These are phyloP conservation scores for Cotesia chilonis DNA, from an alignment of 1,140 invertebrate genomes.

Conservation along the genomic window DNA sequence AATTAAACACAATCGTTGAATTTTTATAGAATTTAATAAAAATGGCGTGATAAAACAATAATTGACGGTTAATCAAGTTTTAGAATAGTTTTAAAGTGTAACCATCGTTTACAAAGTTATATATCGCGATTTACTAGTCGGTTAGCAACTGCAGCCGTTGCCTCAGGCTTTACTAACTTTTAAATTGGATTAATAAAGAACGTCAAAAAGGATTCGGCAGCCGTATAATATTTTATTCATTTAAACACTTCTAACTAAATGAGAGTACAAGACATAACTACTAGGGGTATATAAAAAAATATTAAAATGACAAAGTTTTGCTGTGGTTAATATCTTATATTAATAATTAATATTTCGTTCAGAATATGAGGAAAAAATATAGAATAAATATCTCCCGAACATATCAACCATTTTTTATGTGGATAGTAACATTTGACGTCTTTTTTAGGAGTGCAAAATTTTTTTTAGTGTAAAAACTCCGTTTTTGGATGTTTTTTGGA, in stretches of 20 bases:
- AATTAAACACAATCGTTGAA: too few species aligned
- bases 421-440: too few species aligned
- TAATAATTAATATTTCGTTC: too few species aligned
- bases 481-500: too few species aligned
- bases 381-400: neutral
- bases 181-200: conserved; percentile 39
- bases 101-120: conserved; percentile 14
- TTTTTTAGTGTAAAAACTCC: too few species aligned
- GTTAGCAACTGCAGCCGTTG: conserved; percentile 23
- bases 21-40: too few species aligned
- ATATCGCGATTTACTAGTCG: conserved; percentile 15
- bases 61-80: neutral
- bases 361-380: too few species aligned
- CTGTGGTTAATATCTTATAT: neutral
- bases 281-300: neutral
- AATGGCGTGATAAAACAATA: neutral
- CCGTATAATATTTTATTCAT: neutral
- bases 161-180: conserved; percentile 14
- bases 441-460: too few species aligned
- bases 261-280: neutral
- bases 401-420: too few species aligned
- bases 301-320: neutral
- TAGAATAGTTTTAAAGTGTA: neutral
- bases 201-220: conserved; percentile 15
- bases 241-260: conserved; percentile 23